phyloP scores from a whole-genome alignment of 37 sponge, comb jelly and placozoan genomes.

The Agelas oroides region DNA sequence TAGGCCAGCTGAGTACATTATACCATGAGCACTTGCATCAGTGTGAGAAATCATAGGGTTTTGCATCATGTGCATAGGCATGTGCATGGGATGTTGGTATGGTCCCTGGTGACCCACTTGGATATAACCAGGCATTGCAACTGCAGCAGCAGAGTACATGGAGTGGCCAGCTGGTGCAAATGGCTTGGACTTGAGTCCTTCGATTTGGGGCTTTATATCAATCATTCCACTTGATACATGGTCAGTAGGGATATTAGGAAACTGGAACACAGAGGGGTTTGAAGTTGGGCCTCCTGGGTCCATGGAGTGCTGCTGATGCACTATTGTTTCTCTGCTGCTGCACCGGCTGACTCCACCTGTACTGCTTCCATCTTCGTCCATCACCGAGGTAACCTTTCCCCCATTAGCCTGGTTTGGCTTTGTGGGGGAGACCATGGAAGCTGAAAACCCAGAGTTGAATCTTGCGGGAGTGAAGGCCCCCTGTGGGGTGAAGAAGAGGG shows the following conservation, averaged over 20 bases:
- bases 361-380: slow-evolving; percentile 22
- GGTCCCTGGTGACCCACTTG: too few relatives aligned
- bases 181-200: slow-evolving; percentile 47
- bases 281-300: background rate
- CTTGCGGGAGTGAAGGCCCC: slow-evolving; percentile 3
- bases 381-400: background rate
- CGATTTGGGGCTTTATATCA: background rate
- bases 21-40: too few relatives aligned
- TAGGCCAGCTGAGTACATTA: background rate
- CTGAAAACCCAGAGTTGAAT: slow-evolving; percentile 12
- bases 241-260: background rate
- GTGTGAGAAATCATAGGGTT: background rate
- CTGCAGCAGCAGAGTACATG: slow-evolving; percentile 33
- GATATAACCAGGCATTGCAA: too few relatives aligned
- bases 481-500: slow-evolving; percentile 22
- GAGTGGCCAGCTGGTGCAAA: slow-evolving; percentile 27
- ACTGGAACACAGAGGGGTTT: background rate
- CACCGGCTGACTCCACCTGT: slow-evolving; percentile 30
- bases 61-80: slow-evolving; percentile 1
- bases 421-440: slow-evolving; percentile 17
- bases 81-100: background rate
- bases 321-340: slow-evolving; percentile 29
- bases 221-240: too few relatives aligned
- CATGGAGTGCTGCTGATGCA: background rate
- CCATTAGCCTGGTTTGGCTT: background rate